Evolutionary conservation across 2,797 vertebrate genomes (phyloP).

Genomic region (Sternotherus odoratus): DNA sequence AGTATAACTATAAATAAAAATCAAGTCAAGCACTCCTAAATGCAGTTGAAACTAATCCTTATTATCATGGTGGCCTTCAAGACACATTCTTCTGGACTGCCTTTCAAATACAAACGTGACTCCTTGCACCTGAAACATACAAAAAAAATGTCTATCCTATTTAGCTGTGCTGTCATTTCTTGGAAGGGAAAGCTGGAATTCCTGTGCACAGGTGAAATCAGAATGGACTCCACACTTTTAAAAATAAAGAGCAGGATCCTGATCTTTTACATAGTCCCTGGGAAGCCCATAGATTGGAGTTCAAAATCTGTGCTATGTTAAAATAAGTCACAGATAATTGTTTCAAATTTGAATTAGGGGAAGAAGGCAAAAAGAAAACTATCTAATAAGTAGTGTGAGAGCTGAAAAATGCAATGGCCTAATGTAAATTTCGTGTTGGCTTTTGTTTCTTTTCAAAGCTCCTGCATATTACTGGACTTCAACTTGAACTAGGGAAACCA

Average conservation of each 20-base stretch:
- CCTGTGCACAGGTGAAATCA: accelerated
- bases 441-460: constrained; percentile 77
- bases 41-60: not conserved
- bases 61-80: accelerated
- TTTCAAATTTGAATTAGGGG: not conserved
- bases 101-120: accelerated
- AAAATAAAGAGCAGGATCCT: not conserved
- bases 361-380: not conserved
- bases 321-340: accelerated
- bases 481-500: constrained; percentile 81
- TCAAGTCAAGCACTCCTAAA: not conserved
- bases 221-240: not conserved
- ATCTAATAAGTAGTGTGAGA: accelerated
- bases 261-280: not conserved
- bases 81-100: accelerated
- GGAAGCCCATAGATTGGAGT: not conserved
- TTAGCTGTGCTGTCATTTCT: not conserved
- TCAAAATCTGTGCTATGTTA: not conserved
- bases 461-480: constrained; percentile 66
- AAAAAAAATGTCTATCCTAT: not conserved
- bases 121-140: not conserved
- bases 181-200: not conserved
- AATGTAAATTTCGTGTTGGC: accelerated
- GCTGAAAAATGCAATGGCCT: not conserved
- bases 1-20: not conserved